A percentile compares a stretch with the other conserved stretches of the same genome.
These are phyloP conservation scores for Orius insidiosus DNA, from an alignment of 1,140 invertebrate genomes.

Conservation along the genomic window DNA sequence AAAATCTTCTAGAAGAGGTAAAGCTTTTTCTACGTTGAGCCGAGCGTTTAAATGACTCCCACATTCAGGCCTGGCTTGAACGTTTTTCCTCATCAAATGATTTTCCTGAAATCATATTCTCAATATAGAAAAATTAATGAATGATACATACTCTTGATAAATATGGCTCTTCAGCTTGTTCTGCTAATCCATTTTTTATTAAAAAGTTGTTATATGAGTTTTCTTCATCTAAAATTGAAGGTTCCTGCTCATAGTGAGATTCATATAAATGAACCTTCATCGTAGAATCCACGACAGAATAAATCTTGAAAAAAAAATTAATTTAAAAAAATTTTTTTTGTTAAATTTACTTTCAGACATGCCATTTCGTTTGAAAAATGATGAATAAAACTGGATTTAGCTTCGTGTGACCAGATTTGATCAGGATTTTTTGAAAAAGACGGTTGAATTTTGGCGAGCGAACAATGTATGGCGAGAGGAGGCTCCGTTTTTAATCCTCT, in stretches of 20 bases:
- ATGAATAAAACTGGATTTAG: too few relatives aligned
- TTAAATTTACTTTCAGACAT: too few relatives aligned
- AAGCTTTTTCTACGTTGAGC: background rate
- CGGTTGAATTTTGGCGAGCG: slow-evolving; percentile 45
- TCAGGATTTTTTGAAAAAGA: slow-evolving; percentile 33
- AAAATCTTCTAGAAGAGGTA: background rate
- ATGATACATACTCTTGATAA: slow-evolving; percentile 41
- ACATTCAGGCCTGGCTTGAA: background rate
- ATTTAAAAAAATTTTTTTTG: too few relatives aligned
- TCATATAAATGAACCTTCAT: too few relatives aligned
- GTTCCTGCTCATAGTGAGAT: too few relatives aligned
- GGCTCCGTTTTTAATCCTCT: slow-evolving; percentile 20
- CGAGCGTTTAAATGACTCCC: background rate
- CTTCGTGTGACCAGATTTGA: slow-evolving; percentile 37
- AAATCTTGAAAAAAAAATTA: slow-evolving; percentile 37
- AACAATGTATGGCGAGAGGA: slow-evolving; percentile 52
- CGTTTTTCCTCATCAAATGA: slow-evolving; percentile 26
- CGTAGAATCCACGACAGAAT: slow-evolving; percentile 47
- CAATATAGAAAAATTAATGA: slow-evolving; percentile 15
- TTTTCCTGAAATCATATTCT: slow-evolving; percentile 29
- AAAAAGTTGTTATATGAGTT: slow-evolving; percentile 40
- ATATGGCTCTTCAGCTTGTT: slow-evolving; percentile 49
- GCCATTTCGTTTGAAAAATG: too few relatives aligned
- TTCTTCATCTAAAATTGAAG: too few relatives aligned
- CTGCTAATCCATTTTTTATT: slow-evolving; percentile 39